phyloP scores from a whole-genome alignment of 1,140 invertebrate genomes.

The Listronotus oregonensis region DNA sequence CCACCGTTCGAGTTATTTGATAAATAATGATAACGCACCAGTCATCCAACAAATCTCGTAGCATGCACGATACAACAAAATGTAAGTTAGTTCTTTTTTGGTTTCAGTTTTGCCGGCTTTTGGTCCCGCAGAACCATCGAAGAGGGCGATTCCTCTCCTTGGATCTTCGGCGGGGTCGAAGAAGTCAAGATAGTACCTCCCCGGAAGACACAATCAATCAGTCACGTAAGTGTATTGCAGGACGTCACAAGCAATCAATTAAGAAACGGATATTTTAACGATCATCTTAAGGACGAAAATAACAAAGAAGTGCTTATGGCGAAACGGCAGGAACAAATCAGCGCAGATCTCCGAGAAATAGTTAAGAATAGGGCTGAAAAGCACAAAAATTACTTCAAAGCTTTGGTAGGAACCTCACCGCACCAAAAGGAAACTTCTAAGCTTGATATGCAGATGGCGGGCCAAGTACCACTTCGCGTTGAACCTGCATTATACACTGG shows the following conservation, averaged over 20 bases:
- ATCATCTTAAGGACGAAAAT: background rate
- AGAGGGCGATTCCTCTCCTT: slow-evolving; percentile 35
- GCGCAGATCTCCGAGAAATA: slow-evolving; percentile 38
- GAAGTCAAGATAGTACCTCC: slow-evolving; percentile 16
- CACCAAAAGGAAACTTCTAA: background rate
- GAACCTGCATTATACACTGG: background rate
- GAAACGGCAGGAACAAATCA: slow-evolving; percentile 5
- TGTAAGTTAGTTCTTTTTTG: slow-evolving; percentile 14
- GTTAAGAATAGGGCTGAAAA: slow-evolving; percentile 40
- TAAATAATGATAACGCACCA: slow-evolving; percentile 34
- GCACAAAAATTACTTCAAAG: slow-evolving; percentile 41
- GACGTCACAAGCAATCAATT: background rate
- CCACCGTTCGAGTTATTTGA: slow-evolving; percentile 19
- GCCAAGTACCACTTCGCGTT: background rate
- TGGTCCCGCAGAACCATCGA: slow-evolving; percentile 37
- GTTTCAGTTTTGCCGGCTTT: slow-evolving; percentile 47
- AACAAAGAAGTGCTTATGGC: slow-evolving; percentile 5
- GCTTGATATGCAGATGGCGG: slow-evolving; percentile 37
- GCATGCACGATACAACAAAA: slow-evolving; percentile 21
- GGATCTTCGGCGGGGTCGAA: slow-evolving; percentile 32
- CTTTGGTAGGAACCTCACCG: slow-evolving; percentile 26
- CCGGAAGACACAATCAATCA: slow-evolving; percentile 3
- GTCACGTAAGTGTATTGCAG: background rate
- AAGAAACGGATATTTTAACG: background rate
- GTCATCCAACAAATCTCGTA: slow-evolving; percentile 19